Conservation (phyloP, 2,888 invertebrate genomes). For the Julus scanicus region DNA sequence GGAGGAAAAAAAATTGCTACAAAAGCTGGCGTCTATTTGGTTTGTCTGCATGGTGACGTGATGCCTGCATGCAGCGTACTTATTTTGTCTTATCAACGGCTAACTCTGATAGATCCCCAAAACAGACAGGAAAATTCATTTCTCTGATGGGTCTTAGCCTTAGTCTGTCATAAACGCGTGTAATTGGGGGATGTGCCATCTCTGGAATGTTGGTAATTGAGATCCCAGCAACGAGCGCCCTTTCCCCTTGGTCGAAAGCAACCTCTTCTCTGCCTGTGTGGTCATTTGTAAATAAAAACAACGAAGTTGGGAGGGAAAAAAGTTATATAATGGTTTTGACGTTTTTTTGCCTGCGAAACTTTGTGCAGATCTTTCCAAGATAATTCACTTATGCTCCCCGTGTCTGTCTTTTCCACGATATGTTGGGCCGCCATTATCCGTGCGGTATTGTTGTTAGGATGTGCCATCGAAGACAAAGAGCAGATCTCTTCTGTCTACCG, state of each 20-base stretch:
- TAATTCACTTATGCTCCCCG: neutral
- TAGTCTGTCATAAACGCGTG: neutral
- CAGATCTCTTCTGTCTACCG: neutral
- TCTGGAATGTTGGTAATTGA: slow-evolving; percentile 47
- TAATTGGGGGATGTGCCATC: slow-evolving; percentile 21
- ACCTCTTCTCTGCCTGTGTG: neutral
- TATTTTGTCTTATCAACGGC: neutral
- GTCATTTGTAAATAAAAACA: slow-evolving; percentile 37
- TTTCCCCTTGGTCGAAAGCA: neutral
- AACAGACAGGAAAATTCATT: neutral
- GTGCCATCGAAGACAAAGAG: slow-evolving; percentile 32
- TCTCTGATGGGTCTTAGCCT: slow-evolving; percentile 2
- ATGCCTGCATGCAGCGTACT: neutral
- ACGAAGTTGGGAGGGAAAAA: neutral
- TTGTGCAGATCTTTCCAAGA: neutral
- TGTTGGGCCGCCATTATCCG: neutral
- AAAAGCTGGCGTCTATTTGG: neutral
- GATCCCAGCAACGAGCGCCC: neutral
- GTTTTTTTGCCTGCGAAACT: neutral
- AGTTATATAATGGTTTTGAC: slow-evolving; percentile 43
- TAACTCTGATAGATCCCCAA: neutral
- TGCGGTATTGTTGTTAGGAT: neutral
- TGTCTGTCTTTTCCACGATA: neutral
- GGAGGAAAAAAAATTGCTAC: neutral
- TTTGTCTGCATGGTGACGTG: neutral